Evolutionary conservation across 2,797 vertebrate species (phyloP), one percentile per base, ranked within the genome.

Genomic region (Sebastes trivittatus): DNA sequence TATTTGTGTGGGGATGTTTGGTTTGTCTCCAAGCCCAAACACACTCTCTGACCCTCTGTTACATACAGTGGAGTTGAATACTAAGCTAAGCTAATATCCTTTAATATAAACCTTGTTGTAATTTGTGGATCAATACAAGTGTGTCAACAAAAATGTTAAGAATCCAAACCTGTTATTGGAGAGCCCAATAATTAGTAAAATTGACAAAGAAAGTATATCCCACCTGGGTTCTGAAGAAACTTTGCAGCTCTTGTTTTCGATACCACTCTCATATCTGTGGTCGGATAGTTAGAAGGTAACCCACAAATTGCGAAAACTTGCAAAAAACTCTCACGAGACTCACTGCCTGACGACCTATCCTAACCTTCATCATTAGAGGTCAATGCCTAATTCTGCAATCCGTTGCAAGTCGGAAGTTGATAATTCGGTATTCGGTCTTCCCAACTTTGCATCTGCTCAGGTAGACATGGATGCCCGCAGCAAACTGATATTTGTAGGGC

Each of bases 1-100:
- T 56, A 46, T 62, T 72, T 84, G 29, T 80, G 61, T 77, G 68
- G 58, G 67, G 25, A 87, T 82, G 59, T 81, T 75, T 76, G 64
- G 32, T 73, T 8, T 1, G 5, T 80, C 42, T 77, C 71, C 65
- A n/a, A 73, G 58, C 4, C 38, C 13, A 52, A 76, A 14, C 22
- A 66, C 58, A 54, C 22, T 25, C 25, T 54, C 20, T 54, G 36
- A 72, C 72, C 11, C n/a, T 76, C 32, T 78, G 36, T 36, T 72
- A 7, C 10, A 25, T 18, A 23, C 6, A 60, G 30, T 23, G 7
- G 14, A 38, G 46, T 6, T 23, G 2, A 76, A 78, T 54, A 23
- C 54, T 52, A 3, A 52, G 14, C n/a, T 5, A 38, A 56, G 34
- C 16, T 34, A n/a, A 18, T 2, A 25, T 13, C 2, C 4, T 32